phyloP scores from a whole-genome alignment of 2,888 invertebrate genomes.

The Chaetogeoica ovagalla region DNA sequence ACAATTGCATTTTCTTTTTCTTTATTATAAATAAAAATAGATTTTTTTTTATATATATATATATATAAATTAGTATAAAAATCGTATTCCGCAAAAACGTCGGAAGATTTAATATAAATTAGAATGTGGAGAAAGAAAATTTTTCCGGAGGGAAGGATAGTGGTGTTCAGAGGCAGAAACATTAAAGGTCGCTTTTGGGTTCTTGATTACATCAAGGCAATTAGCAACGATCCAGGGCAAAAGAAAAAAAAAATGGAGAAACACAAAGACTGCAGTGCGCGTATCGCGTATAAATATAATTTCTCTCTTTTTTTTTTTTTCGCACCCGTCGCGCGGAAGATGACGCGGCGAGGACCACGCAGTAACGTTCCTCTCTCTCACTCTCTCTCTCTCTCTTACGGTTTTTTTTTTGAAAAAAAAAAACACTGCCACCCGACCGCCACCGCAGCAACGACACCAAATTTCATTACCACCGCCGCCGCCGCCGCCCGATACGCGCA shows the following conservation, averaged over 20 bases:
- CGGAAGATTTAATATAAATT: neutral
- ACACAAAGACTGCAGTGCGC: conserved; percentile 16
- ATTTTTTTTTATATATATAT: too few relatives aligned
- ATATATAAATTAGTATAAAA: too few relatives aligned
- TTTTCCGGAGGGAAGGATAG: too few relatives aligned
- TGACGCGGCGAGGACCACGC: neutral
- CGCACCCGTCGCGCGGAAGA: neutral
- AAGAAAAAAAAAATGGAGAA: conserved; percentile 3
- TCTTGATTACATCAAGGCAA: conserved; percentile 48
- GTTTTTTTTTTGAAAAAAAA: neutral
- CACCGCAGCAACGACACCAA: conserved; percentile 40
- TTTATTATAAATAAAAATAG: too few relatives aligned
- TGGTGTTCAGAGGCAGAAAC: neutral
- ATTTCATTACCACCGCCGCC: conserved; percentile 47
- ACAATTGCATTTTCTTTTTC: too few relatives aligned
- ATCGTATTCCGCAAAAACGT: neutral
- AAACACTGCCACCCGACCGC: conserved; percentile 23
- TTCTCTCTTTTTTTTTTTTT: conserved; percentile 70
- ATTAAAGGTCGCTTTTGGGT: conserved; percentile 46
- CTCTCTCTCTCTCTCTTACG: neutral
- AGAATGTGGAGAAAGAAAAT: neutral
- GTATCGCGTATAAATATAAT: neutral
- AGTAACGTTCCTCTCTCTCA: neutral
- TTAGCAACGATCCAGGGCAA: neutral
- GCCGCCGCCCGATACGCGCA: conserved; percentile 2